Evolutionary conservation across 1,140 invertebrate species (phyloP), one percentile per base, ranked within the genome.

Genomic region (Copidosoma floridanum): DNA sequence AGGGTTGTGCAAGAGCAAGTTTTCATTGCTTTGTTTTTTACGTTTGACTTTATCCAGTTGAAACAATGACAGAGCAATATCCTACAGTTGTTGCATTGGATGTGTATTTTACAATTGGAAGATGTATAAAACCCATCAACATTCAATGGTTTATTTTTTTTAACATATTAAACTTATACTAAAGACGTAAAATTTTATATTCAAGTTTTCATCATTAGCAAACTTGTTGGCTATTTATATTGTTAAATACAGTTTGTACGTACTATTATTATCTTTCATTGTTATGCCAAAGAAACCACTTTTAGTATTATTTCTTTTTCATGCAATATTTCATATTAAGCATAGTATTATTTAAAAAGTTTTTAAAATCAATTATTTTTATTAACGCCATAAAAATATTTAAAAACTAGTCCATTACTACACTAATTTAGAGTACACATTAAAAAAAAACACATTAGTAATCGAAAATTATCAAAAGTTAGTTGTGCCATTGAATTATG

Each of bases 261-360:
- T n/a, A 40, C 51, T 61, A 65, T 50, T 41, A 56, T 24, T 56
- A 56, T 56, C 53, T 65, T 65, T 65, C 58, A 65, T 65, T 38
- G n/a, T 61, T 52, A 65, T 61, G 54, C 63, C 63, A 65, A 65
- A 65, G 63, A 65, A 55, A 61, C 57, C 63, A 59, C 55, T 58
- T 11, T 48, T 60, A 64, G 52, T 61, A 65, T 65, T 64, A 54
- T 48, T 52, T 63, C 46, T 53, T 38, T 63, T 11, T 57, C 48
- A 63, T 51, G 20, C 37, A 63, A 47, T 57, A 20, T 16, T 58
- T 16, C 54, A 63, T 12, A 57, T 53, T 57, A 61, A 61, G 46
- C 54, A 54, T 56, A 61, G 48, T 61, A 56, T 61, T 61, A 51
- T 61, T 1, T n/a, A 32, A 26, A 48, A 40, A 52, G 29, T 40